Evolutionary conservation across 2,888 invertebrate genomes (phyloP), one percentile per base, ranked within the genome.

Genomic region (Idaea biselata): DNA sequence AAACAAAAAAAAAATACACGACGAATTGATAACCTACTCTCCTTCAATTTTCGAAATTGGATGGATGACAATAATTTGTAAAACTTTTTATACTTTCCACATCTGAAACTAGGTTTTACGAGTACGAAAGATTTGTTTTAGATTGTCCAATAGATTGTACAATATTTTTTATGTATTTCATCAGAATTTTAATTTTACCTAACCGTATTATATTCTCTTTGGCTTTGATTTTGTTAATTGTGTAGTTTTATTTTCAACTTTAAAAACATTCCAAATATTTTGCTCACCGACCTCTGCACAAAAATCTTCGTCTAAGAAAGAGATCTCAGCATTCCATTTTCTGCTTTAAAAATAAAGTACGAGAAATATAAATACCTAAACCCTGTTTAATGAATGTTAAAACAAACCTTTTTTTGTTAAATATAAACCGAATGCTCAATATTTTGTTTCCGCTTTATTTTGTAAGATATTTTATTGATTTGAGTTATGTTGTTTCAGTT

Each of bases 311-410:
- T 63, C 66, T 81, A 71, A 83, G 82, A 87, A 71, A 83, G 82
- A 87, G 91, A 91, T 91, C 91, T 91, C 91, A 91, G 83, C 91
- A 91, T 91, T 91, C 91, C 91, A 90, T 80, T 75, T 33, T 72
- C 80, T 74, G 86, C 86, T 89, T 88, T 89, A 87, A 86, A 77
- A 73, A 63, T 68, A 71, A 33, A 18, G 7, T 8, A 18, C 8
- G 56, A 44, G 44, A 11, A 18, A 56, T 8, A 56, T n/a, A 17
- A 56, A 73, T 74, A 62, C 69, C 68, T 65, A 68, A 69, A 73
- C 67, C 58, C 63, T 66, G 61, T 71, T 64, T 55, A 64, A 18
- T 56, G 56, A 56, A 56, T 18, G 56, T 56, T 56, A 56, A 17
- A 55, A n/a, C n/a, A 17, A 56, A 17, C 11, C 16, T 14, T 16